phyloP scores from a whole-genome alignment of 2,888 invertebrate genomes.

The Ochropleura leucogaster region DNA sequence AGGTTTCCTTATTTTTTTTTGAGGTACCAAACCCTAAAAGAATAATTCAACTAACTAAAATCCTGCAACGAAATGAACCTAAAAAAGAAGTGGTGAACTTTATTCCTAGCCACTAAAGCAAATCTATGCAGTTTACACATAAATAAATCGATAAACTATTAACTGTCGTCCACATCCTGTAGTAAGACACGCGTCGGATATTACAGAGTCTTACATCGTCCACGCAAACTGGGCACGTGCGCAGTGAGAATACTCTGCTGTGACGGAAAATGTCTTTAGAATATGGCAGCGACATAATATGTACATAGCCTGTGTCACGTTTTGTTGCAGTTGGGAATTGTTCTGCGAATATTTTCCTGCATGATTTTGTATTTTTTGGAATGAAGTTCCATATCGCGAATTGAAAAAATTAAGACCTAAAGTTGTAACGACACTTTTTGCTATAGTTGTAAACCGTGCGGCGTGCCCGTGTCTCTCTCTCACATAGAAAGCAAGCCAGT shows the following conservation, averaged over 20 bases:
- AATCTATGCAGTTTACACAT: neutral
- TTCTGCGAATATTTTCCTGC: conserved; percentile 8
- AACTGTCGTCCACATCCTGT: neutral
- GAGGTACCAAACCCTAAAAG: neutral
- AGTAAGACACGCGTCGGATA: conserved; percentile 40
- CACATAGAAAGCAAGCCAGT: too few species aligned
- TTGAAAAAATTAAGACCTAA: too few species aligned
- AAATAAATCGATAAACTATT: conserved; percentile 33
- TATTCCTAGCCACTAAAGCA: neutral
- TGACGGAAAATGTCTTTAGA: conserved; percentile 65
- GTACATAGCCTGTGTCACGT: conserved; percentile 42
- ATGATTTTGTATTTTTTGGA: neutral
- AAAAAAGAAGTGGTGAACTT: neutral
- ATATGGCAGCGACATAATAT: conserved; percentile 35
- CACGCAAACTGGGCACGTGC: conserved; percentile 63
- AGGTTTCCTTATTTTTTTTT: too few species aligned
- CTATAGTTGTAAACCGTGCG: too few species aligned
- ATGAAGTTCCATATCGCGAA: too few species aligned
- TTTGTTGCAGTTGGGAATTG: conserved; percentile 6
- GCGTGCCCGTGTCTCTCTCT: too few species aligned
- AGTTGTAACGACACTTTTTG: too few species aligned
- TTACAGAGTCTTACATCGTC: conserved; percentile 32
- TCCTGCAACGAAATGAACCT: neutral
- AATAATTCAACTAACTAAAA: neutral
- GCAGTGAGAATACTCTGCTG: conserved; percentile 51